Percentiles rank a stretch among this genome's conserved stretches.
Conservation (phyloP, 2,797 vertebrate species). For the Champsocephalus gunnari region DNA sequence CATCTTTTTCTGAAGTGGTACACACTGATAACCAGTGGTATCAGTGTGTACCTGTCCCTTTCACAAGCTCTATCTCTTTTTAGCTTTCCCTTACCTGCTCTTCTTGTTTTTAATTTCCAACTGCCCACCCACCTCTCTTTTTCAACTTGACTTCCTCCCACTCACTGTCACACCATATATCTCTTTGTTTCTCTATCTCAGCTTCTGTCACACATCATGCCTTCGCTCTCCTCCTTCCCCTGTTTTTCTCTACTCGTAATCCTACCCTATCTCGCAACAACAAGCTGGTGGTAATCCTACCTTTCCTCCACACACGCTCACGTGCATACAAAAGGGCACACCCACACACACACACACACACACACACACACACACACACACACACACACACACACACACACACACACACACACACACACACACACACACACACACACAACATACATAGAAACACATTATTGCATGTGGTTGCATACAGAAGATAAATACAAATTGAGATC, state of each 20-base stretch:
- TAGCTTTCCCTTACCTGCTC: neutral
- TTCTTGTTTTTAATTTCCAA: slow-evolving; percentile 28
- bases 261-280: slow-evolving; percentile 65
- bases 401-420: slow-evolving; percentile 23
- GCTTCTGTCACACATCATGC: slow-evolving; percentile 63
- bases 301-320: slow-evolving; percentile 47
- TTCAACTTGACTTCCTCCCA: slow-evolving; percentile 55
- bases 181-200: slow-evolving; percentile 57
- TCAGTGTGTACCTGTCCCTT: neutral
- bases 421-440: neutral
- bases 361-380: too few relatives aligned
- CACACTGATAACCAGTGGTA: neutral
- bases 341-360: slow-evolving; percentile 19
- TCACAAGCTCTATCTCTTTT: neutral
- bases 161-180: slow-evolving; percentile 60
- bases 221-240: slow-evolving; percentile 39
- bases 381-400: slow-evolving; percentile 13
- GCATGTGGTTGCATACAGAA: slow-evolving; percentile 7
- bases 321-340: slow-evolving; percentile 23
- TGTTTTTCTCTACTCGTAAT: slow-evolving; percentile 62
- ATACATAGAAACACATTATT: slow-evolving; percentile 2
- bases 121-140: slow-evolving; percentile 11
- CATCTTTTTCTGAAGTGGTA: neutral
- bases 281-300: slow-evolving; percentile 77
- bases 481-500: slow-evolving; percentile 19